Evolutionary conservation across 2,888 invertebrate species (phyloP).

Genomic region (Lepeophtheirus nordmannii): DNA sequence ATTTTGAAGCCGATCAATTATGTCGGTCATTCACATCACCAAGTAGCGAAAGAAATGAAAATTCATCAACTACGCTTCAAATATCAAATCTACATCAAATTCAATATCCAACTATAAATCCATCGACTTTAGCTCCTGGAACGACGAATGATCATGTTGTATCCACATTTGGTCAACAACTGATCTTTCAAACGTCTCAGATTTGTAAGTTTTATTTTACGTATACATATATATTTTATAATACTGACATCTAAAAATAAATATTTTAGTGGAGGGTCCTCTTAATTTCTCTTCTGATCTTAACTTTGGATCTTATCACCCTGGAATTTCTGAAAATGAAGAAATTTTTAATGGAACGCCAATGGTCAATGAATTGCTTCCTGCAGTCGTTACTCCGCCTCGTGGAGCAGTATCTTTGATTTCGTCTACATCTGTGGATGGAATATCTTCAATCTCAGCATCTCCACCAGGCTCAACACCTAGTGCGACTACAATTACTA

Average conservation of each 20-base stretch:
- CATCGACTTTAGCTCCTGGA: neutral
- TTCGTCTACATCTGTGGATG: too few species aligned
- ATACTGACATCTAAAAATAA: too few species aligned
- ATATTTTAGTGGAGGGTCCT: neutral
- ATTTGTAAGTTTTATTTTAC: slow-evolving; percentile 30
- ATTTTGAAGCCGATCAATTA: neutral
- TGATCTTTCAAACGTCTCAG: slow-evolving; percentile 32
- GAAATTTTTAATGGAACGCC: neutral
- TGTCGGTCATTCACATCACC: too few species aligned
- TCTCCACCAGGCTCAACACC: too few species aligned
- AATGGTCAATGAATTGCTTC: neutral
- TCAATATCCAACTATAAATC: too few species aligned
- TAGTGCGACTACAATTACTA: too few species aligned
- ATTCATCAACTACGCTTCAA: too few species aligned
- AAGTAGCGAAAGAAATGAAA: too few species aligned
- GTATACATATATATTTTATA: too few species aligned
- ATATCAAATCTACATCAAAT: too few species aligned
- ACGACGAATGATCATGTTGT: neutral
- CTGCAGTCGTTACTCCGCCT: neutral
- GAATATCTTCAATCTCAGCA: too few species aligned
- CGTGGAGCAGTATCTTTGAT: neutral
- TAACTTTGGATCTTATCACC: neutral
- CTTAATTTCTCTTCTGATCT: neutral
- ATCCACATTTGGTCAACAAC: slow-evolving; percentile 26
- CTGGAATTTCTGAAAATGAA: neutral